phyloP scores from a whole-genome alignment of 2,113 vertebrate species.

The Raja brachyura region DNA sequence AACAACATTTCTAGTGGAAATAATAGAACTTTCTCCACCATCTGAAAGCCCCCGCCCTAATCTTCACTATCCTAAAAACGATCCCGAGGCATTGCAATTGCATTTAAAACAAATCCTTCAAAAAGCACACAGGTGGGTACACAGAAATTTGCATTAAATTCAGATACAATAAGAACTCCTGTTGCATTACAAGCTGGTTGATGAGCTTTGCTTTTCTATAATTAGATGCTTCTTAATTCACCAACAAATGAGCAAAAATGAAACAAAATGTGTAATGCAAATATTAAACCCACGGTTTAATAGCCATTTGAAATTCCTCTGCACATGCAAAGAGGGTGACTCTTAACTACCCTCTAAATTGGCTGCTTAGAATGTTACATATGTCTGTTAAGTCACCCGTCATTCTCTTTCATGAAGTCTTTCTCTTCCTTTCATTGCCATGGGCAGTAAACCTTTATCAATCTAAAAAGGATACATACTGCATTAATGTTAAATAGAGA shows the following conservation, averaged over 20 bases:
- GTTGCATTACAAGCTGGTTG: background rate
- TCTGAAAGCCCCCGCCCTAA: background rate
- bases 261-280: background rate
- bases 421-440: background rate
- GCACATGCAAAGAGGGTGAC: background rate
- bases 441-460: background rate
- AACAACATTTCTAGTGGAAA: background rate
- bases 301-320: background rate
- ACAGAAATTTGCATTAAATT: background rate
- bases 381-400: no score
- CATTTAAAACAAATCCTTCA: background rate
- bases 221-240: background rate
- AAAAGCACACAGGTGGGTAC: background rate
- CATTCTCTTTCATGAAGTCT: no score
- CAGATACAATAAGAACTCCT: background rate
- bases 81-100: background rate
- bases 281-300: background rate
- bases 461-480: background rate
- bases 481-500: constrained; percentile 6
- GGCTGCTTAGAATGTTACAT: background rate
- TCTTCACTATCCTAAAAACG: background rate
- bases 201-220: background rate
- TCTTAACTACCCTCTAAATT: background rate
- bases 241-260: background rate
- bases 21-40: background rate